Evolutionary conservation across 92 coral and sea anemone species (phyloP), one percentile per base, ranked within the genome.

Genomic region (Galaxea fascicularis): DNA sequence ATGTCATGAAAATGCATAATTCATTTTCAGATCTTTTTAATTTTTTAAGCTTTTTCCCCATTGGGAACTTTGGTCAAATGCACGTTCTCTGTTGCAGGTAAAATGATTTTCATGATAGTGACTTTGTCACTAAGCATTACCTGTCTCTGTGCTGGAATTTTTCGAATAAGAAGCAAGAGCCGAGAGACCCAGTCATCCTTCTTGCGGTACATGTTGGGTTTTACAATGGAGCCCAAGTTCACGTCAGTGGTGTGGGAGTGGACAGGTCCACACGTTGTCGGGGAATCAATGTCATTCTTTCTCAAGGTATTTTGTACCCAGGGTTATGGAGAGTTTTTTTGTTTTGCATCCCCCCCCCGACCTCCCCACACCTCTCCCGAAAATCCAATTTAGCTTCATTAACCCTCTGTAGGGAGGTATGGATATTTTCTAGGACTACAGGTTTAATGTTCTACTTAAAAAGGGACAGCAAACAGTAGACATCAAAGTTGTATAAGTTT

Each of bases 231-330:
- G 18, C 92, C 97, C 14, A 63, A 70, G 49, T 82, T 85, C 52
- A 94, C 96, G 6, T 70, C 46, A 35, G 85, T 94, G 11, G 71
- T 65, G 3, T 96, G 99, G 99, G 92, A 84, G 26, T 93, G 96
- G 99, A 47, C 52, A 30, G 96, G 93, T 47, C 95, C 93, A 4
- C 86, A 82, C 17, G 77, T 89, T 15, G 99, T 96, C 39, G 99
- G 99, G 4, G 85, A 93, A 78, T 91, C 95, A 20, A 92, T 93
- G 91, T 87, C 94, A 66, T 96, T 96, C 71, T 57, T 85, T 60
- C 22, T 93, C 12, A 90, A 94, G 98, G 99, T 96, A 93, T 0
- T 66, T 17, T n/a, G 12, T 74, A n/a, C n/a, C n/a, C n/a, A n/a
- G n/a, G n/a, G n/a, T n/a, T n/a, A n/a, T n/a, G n/a, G 41, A 35